Conservation (phyloP, 2,113 vertebrate species). For the Motacilla tschutschensis region DNA sequence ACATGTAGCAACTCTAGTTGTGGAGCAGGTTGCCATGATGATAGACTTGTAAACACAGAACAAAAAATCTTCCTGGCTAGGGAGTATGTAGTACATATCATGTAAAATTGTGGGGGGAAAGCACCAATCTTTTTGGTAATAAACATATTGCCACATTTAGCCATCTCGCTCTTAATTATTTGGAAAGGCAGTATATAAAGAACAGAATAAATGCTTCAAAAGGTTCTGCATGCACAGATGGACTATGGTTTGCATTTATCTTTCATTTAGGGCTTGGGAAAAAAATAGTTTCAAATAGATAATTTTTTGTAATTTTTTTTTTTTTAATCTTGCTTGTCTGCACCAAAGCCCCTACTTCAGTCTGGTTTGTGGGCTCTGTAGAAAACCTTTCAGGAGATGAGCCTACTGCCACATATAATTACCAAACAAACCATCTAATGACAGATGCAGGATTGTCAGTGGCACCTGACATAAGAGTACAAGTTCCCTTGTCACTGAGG, state of each 20-base stretch:
- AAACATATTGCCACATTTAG: neutral
- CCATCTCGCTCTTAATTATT: neutral
- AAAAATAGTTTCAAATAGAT: neutral
- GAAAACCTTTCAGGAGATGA: neutral
- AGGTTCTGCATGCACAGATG: neutral
- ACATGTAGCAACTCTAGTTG: neutral
- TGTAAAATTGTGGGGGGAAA: neutral
- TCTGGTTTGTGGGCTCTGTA: neutral
- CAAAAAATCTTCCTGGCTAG: neutral
- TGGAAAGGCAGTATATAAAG: neutral
- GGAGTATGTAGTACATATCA: neutral
- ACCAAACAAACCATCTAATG: constrained; percentile 16
- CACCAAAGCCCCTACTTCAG: neutral
- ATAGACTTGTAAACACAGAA: neutral
- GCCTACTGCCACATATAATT: neutral
- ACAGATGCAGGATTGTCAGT: constrained; percentile 13
- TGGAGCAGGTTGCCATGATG: neutral
- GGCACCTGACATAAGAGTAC: constrained; percentile 42
- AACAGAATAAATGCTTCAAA: neutral
- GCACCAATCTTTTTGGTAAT: neutral
- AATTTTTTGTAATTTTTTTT: neutral
- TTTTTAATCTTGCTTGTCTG: neutral
- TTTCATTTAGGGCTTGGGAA: neutral
- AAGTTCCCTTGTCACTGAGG: constrained; percentile 38
- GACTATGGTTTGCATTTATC: neutral